phyloP scores from a whole-genome alignment of 1,140 invertebrate species.

The Cheumatopsyche charites region DNA sequence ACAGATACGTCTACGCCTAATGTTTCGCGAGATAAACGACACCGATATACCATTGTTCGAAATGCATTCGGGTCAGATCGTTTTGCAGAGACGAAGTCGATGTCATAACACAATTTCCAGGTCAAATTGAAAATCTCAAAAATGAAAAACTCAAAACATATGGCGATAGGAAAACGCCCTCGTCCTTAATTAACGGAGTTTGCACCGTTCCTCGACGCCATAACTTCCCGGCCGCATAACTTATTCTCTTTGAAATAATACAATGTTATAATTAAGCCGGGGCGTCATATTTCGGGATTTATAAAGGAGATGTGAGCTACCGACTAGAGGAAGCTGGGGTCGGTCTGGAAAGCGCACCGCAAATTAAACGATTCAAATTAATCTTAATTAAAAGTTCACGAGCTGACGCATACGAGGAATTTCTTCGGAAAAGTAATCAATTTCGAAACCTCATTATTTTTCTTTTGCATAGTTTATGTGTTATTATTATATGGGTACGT shows the following conservation, averaged over 20 bases:
- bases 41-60: slow-evolving; percentile 41
- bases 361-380: slow-evolving; percentile 15
- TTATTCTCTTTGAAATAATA: slow-evolving; percentile 44
- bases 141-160: background rate
- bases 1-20: slow-evolving; percentile 9
- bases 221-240: slow-evolving; percentile 15
- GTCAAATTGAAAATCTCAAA: background rate
- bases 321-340: slow-evolving; percentile 1
- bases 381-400: background rate
- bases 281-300: slow-evolving; percentile 41
- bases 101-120: no score
- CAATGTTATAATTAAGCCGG: slow-evolving; percentile 43
- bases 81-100: slow-evolving; percentile 9
- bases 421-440: no score
- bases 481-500: slow-evolving; percentile 24
- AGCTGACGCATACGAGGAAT: no score
- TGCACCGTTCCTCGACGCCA: slow-evolving; percentile 13
- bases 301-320: slow-evolving; percentile 38
- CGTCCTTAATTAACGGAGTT: slow-evolving; percentile 40
- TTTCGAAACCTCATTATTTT: no score
- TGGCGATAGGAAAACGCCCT: background rate
- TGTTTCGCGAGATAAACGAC: slow-evolving; percentile 8
- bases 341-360: background rate
- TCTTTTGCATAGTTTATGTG: background rate
- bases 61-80: slow-evolving; percentile 41